Evolutionary conservation across 2,113 vertebrate species (phyloP).

Genomic region (Gopherus evgoodei): DNA sequence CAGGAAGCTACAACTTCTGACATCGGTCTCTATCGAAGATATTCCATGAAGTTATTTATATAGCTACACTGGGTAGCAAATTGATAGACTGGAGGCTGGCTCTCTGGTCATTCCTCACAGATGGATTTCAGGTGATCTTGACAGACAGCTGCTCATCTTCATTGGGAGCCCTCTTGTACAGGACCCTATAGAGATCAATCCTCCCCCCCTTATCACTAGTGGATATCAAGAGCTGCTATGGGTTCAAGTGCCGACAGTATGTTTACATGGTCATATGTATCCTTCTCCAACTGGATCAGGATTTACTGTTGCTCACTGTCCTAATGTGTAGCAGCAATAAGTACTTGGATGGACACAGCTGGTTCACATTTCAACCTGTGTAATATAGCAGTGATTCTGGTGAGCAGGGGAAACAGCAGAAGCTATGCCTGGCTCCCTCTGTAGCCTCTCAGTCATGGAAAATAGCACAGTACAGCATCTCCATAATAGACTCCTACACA

Average conservation of each 20-base stretch:
- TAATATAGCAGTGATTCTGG: not conserved
- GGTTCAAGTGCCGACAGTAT: not conserved
- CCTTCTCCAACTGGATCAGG: not conserved
- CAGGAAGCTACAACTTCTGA: not conserved
- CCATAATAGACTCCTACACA: not conserved
- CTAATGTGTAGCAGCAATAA: not conserved
- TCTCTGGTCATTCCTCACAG: not conserved
- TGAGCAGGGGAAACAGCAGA: not conserved
- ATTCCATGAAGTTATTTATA: not conserved
- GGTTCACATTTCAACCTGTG: not conserved
- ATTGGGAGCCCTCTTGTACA: not conserved
- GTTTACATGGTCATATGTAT: not conserved
- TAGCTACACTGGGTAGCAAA: not conserved
- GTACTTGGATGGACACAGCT: not conserved
- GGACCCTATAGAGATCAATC: not conserved
- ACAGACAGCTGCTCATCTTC: not conserved
- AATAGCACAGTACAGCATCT: not conserved
- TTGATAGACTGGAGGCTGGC: not conserved
- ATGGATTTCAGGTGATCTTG: not conserved
- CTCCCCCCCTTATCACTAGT: not conserved
- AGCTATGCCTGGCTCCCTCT: not conserved
- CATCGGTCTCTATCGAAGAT: not conserved
- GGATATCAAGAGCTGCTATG: not conserved
- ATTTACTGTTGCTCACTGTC: not conserved
- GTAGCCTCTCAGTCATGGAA: not conserved